These are phyloP conservation scores for Spicauda simplicius DNA, from an alignment of 2,888 invertebrate species.

Conservation along the genomic window DNA sequence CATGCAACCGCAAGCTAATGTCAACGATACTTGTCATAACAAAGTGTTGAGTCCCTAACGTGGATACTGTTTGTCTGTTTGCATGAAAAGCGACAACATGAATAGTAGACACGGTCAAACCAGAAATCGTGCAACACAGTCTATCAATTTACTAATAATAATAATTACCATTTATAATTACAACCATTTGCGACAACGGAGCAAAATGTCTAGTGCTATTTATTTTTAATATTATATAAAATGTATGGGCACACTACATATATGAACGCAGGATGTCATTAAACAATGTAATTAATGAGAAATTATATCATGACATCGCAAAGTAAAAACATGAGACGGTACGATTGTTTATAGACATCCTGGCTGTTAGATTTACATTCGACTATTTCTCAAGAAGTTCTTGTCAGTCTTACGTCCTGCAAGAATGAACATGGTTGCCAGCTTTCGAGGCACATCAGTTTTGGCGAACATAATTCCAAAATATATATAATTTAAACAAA, in stretches of 20 bases:
- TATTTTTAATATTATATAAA: slow-evolving; percentile 65
- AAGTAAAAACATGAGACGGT: slow-evolving; percentile 20
- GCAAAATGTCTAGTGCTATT: slow-evolving; percentile 78
- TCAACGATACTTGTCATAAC: slow-evolving; percentile 67
- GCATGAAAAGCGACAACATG: slow-evolving; percentile 59
- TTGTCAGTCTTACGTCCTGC: slow-evolving; percentile 72
- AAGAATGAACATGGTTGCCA: slow-evolving; percentile 48
- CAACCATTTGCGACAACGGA: slow-evolving; percentile 82
- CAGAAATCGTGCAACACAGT: slow-evolving; percentile 80
- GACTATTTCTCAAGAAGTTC: slow-evolving; percentile 59
- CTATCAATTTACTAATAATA: slow-evolving; percentile 77
- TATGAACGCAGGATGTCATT: slow-evolving; percentile 60
- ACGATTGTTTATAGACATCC: slow-evolving; percentile 62
- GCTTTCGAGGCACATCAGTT: slow-evolving; percentile 29
- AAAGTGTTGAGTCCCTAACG: slow-evolving; percentile 58
- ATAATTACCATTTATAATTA: slow-evolving; percentile 75
- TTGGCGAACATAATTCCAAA: slow-evolving; percentile 23
- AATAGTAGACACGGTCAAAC: slow-evolving; percentile 57
- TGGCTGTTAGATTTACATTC: slow-evolving; percentile 53
- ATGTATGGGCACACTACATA: slow-evolving; percentile 68
- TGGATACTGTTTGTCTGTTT: slow-evolving; percentile 31
- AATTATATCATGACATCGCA: slow-evolving; percentile 12
- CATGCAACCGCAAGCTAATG: slow-evolving; percentile 49
- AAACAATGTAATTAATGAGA: slow-evolving; percentile 52
- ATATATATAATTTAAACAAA: slow-evolving; percentile 24